phyloP scores from a whole-genome alignment of 2,797 vertebrate species.

The Falco novaeseelandiae region DNA sequence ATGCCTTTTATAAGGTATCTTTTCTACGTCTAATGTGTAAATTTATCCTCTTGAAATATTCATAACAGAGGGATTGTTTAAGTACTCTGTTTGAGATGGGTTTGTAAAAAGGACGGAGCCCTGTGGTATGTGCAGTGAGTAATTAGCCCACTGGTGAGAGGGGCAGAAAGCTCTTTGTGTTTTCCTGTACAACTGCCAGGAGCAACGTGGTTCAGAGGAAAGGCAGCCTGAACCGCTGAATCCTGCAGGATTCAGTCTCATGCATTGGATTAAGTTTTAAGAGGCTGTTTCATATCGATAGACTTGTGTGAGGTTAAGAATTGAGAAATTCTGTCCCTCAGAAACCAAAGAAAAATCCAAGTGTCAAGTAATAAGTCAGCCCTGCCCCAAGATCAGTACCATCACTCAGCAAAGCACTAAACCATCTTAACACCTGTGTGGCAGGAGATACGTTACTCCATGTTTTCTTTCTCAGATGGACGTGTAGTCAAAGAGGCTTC shows the following conservation, averaged over 20 bases:
- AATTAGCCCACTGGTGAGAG: neutral
- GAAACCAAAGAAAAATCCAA: neutral
- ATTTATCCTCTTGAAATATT: constrained; percentile 27
- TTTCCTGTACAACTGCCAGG: neutral
- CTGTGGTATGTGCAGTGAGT: neutral
- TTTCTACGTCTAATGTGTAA: neutral
- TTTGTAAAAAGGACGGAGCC: neutral
- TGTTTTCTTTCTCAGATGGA: neutral
- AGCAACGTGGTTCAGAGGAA: neutral
- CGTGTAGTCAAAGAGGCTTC: neutral
- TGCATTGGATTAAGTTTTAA: neutral
- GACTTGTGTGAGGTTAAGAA: neutral
- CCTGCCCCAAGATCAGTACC: neutral
- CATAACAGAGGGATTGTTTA: neutral
- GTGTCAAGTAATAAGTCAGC: neutral
- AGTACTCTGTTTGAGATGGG: neutral
- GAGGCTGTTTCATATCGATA: neutral
- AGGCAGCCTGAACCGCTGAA: neutral
- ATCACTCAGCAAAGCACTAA: fast-evolving
- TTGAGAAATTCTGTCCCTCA: neutral
- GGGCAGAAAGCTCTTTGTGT: neutral
- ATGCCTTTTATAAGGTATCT: neutral
- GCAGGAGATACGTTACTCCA: neutral
- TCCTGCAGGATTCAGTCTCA: neutral
- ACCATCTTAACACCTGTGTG: neutral